phyloP scores from a whole-genome alignment of 2,888 invertebrate genomes.

The Morpho deidamia region DNA sequence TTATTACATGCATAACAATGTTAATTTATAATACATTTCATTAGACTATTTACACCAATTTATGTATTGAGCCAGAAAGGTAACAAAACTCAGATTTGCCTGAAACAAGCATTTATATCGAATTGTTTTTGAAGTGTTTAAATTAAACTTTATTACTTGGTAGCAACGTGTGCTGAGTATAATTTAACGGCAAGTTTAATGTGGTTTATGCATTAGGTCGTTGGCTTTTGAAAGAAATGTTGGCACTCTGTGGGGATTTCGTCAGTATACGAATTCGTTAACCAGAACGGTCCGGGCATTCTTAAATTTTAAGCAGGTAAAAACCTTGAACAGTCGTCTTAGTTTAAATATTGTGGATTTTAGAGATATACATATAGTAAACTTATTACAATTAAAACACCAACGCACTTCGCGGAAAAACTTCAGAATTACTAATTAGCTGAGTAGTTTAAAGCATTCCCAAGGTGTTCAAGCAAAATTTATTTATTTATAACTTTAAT shows the following conservation, averaged over 20 bases:
- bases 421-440: too few species aligned
- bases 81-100: constrained; percentile 32
- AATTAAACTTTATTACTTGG: constrained; percentile 30
- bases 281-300: constrained; percentile 42
- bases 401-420: too few species aligned
- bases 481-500: too few species aligned
- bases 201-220: constrained; percentile 50
- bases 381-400: too few species aligned
- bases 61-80: constrained; percentile 46
- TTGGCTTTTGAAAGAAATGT: constrained; percentile 69
- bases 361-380: background rate
- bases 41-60: constrained; percentile 31
- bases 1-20: too few species aligned
- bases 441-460: too few species aligned
- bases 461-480: too few species aligned
- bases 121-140: constrained; percentile 7
- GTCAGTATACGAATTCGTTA: constrained; percentile 64
- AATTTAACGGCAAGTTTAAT: constrained; percentile 24
- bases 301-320: constrained; percentile 22
- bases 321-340: constrained; percentile 5
- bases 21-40: too few species aligned
- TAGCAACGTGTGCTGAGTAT: constrained; percentile 19
- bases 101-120: constrained; percentile 1
- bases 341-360: background rate
- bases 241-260: constrained; percentile 64